Conservation (phyloP, 2,888 invertebrate species). For the Atethmia centrago region DNA sequence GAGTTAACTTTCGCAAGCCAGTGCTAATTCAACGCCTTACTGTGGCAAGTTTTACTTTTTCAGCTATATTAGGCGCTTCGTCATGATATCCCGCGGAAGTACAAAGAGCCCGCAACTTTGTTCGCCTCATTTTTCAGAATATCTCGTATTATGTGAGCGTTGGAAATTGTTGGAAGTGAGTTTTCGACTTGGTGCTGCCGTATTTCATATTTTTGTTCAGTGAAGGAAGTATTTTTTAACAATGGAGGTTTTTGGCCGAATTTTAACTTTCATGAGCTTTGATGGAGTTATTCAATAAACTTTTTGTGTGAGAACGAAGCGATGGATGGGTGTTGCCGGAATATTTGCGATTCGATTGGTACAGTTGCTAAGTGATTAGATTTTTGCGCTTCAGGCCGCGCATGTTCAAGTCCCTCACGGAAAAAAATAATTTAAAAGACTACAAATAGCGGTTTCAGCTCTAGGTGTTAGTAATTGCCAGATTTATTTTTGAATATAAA, state of each 20-base stretch:
- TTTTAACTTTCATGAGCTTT: slow-evolving; percentile 35
- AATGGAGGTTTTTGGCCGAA: slow-evolving; percentile 20
- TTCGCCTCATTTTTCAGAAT: slow-evolving; percentile 53
- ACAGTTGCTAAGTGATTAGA: slow-evolving; percentile 10
- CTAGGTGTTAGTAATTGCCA: neutral
- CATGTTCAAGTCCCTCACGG: neutral
- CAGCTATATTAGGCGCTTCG: slow-evolving; percentile 59
- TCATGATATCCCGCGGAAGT: slow-evolving; percentile 55
- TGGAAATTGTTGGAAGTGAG: slow-evolving; percentile 48
- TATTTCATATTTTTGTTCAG: slow-evolving; percentile 47
- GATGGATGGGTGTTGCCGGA: neutral
- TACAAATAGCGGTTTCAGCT: neutral
- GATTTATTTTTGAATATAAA: too few species aligned
- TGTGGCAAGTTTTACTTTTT: slow-evolving; percentile 66
- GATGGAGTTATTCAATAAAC: slow-evolving; percentile 23
- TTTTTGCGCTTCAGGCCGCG: neutral
- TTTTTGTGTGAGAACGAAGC: slow-evolving; percentile 9
- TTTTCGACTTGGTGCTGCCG: slow-evolving; percentile 40
- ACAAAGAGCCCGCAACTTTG: slow-evolving; percentile 46
- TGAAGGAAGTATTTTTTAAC: slow-evolving; percentile 27
- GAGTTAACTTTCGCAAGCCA: slow-evolving; percentile 82
- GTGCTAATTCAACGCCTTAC: slow-evolving; percentile 72
- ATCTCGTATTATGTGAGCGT: slow-evolving; percentile 48
- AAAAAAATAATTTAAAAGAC: neutral
- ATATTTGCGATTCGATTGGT: neutral